Conservation (phyloP, 2,113 vertebrate genomes). For the Hystrix cristata region DNA sequence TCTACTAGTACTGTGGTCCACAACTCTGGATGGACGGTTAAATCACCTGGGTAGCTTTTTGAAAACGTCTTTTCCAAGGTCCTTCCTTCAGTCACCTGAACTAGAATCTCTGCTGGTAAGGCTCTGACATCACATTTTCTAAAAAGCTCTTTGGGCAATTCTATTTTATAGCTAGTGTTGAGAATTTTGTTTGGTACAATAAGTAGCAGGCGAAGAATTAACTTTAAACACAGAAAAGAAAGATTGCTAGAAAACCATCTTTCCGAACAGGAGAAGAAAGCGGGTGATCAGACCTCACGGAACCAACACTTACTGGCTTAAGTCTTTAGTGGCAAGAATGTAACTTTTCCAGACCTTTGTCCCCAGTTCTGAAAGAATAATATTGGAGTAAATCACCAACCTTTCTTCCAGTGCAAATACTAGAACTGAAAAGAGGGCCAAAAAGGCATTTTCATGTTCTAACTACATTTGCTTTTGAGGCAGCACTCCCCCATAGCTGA, state of each 20-base stretch:
- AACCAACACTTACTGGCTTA: not conserved
- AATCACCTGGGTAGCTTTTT: not conserved
- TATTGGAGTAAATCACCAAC: not conserved
- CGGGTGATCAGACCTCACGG: not conserved
- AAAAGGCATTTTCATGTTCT: not conserved
- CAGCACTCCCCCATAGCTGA: not conserved
- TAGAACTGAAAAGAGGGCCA: not conserved
- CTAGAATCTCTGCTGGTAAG: not conserved
- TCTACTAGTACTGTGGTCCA: not conserved
- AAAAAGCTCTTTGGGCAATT: not conserved
- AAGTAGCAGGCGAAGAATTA: not conserved
- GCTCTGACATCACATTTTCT: not conserved
- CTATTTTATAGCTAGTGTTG: not conserved
- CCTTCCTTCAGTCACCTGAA: not conserved
- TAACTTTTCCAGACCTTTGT: conserved; percentile 22
- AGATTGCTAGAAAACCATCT: not conserved
- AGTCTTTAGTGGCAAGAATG: not conserved
- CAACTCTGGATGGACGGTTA: not conserved
- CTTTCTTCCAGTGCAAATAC: conserved; percentile 7
- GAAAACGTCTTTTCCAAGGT: not conserved
- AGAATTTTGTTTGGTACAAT: not conserved
- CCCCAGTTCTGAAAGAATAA: not conserved
- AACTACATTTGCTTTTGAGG: not conserved
- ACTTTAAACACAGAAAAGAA: conserved; percentile 14
- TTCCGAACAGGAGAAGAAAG: not conserved